phyloP scores from a whole-genome alignment of 2,797 vertebrate species.

The Toxotes lorentzi region DNA sequence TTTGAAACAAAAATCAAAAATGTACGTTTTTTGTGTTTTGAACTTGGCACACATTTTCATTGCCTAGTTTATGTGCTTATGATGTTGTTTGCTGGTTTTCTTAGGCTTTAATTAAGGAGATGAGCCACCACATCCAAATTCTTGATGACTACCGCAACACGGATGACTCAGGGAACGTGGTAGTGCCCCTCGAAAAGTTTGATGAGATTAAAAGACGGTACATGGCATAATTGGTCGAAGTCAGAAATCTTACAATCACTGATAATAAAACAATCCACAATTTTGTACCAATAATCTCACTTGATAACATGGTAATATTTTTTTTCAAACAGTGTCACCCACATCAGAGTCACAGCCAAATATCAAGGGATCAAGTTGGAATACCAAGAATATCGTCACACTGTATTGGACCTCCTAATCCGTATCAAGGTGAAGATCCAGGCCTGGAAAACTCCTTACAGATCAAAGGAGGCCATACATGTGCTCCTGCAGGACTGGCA shows the following conservation, averaged over 20 bases:
- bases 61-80: not conserved
- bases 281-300: not conserved
- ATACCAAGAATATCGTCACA: conserved; percentile 83
- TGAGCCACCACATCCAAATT: conserved; percentile 78
- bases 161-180: conserved; percentile 75
- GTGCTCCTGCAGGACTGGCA: conserved; percentile 88
- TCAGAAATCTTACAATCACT: not conserved
- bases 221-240: conserved; percentile 47
- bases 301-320: not conserved
- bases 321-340: conserved; percentile 82
- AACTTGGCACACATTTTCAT: not conserved
- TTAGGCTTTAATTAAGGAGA: conserved; percentile 85
- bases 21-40: not conserved
- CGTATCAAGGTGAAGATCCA: conserved; percentile 82
- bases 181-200: conserved; percentile 86
- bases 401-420: conserved; percentile 81
- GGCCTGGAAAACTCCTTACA: conserved; percentile 86
- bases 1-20: not conserved
- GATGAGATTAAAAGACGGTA: conserved; percentile 89
- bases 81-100: not conserved
- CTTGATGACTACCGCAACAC: conserved; percentile 85
- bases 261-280: not conserved
- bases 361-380: conserved; percentile 84
- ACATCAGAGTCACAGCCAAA: conserved; percentile 79
- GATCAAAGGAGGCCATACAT: conserved; percentile 81